Percentiles rank a stretch among this genome's conserved stretches.
Evolutionary conservation across 1,140 invertebrate species (phyloP).

Genomic region (Zeugodacus cucurbitae): DNA sequence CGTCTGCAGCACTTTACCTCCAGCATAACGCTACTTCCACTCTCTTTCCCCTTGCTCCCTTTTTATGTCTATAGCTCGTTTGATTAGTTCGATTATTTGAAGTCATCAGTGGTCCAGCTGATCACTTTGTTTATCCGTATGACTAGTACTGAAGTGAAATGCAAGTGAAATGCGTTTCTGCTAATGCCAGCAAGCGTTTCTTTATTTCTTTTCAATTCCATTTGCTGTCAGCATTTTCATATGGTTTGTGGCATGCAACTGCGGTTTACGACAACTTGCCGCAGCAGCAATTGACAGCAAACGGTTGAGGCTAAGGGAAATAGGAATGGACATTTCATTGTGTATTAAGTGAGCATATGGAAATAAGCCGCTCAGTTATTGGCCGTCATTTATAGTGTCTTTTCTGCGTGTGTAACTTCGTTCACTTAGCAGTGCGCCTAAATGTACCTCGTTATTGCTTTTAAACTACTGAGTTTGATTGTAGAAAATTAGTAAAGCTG

Average conservation of each 20-base stretch:
- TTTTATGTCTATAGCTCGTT: not conserved
- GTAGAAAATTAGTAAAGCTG: too few species aligned
- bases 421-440: too few species aligned
- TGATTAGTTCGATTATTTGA: conserved; percentile 7
- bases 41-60: not conserved
- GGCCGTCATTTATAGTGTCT: not conserved
- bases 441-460: too few species aligned
- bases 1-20: not conserved
- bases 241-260: not conserved
- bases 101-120: not conserved
- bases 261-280: not conserved
- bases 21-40: too few species aligned
- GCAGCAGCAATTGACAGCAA: not conserved
- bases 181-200: not conserved
- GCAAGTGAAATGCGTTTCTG: not conserved
- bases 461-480: too few species aligned
- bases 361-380: not conserved
- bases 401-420: too few species aligned
- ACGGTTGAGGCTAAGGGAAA: not conserved
- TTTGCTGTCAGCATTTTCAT: not conserved
- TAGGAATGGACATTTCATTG: not conserved
- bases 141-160: not conserved
- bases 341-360: not conserved
- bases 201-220: not conserved
- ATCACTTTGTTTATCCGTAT: not conserved